Conservation (phyloP, 2,113 vertebrate species). For the Gallinago jamesoni region DNA sequence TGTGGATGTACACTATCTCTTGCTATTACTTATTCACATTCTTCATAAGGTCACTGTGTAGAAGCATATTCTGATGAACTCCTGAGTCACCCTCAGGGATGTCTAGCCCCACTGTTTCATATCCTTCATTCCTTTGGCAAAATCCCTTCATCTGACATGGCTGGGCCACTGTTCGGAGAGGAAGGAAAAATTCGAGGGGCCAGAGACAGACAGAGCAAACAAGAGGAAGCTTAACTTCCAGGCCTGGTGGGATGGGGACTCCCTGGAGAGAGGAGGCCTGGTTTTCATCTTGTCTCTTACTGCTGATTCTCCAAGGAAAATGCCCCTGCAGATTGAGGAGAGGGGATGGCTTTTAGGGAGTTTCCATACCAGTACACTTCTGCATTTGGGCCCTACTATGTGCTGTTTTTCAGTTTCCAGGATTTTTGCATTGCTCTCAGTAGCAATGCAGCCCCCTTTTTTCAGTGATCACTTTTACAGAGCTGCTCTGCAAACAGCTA, state of each 20-base stretch:
- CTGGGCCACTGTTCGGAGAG: not conserved
- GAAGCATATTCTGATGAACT: not conserved
- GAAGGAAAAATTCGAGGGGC: not conserved
- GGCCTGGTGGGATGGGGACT: not conserved
- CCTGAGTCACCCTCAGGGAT: not conserved
- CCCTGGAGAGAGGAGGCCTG: not conserved
- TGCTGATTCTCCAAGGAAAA: not conserved
- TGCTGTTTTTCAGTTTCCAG: not conserved
- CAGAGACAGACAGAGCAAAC: not conserved
- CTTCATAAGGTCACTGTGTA: not conserved
- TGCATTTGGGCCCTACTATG: not conserved
- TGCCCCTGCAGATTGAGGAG: not conserved
- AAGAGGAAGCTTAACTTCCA: not conserved
- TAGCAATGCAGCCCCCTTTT: not conserved
- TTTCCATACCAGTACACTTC: not conserved
- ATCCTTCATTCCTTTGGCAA: not conserved
- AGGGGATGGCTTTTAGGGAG: not conserved
- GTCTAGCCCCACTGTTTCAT: not conserved
- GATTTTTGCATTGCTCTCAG: not conserved
- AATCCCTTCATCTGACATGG: not conserved
- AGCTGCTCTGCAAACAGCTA: not conserved
- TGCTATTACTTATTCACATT: not conserved
- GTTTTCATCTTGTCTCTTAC: not conserved
- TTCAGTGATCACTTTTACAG: not conserved
- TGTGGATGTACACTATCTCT: not conserved